Base-by-base conservation (phyloP, 2,797 vertebrate species). In the Eulemur mongoz region DNA sequence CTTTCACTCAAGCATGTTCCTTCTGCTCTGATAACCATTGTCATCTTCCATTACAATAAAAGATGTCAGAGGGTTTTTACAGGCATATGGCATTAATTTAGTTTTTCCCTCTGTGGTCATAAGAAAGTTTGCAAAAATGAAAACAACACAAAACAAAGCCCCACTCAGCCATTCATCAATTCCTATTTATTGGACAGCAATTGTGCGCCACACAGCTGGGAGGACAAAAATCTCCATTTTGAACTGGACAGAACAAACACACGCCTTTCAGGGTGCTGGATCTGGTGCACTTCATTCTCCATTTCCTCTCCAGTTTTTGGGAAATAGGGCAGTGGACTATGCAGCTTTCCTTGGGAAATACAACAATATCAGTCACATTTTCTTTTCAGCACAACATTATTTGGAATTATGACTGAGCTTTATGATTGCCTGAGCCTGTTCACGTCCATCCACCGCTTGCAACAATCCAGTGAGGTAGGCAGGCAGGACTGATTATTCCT, bases 1-100 rank as follows among this genome's bases (percentile, higher is more conserved):
- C 92, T 98, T 96, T 91, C 85, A 25, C 57, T 95, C 92, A 93
- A 93, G 70, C 72, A 9, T 57, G 72, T 12, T 82, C 96, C 76
- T 96, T 97, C 96, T 97, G 86, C 97, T 97, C 96, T 96, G 89
- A 86, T 97, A 98, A 80, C 89, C 69, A 70, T 35, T 97, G 96
- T 97, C 91, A 45, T 96, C 97, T 96, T 94, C 86, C 83, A 92
- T 81, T 95, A 94, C 63, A 92, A 94, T 92, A 8, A 59, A 59
- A 95, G 75, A 85, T 85, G 79, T 89, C 98, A 97, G 93, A 91
- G 67, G 87, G 94, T 92, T 97, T 96, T 94, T 89, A 65, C 9
- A 65, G 92, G 90, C 96, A 95, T 92, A 88, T 93, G 92, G 96
- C 94, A 96, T 96, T 81, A 18, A 89, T 96, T 94, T 93, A 80